phyloP scores from a whole-genome alignment of 1,140 invertebrate species.

The Drosophila ogumai region DNA sequence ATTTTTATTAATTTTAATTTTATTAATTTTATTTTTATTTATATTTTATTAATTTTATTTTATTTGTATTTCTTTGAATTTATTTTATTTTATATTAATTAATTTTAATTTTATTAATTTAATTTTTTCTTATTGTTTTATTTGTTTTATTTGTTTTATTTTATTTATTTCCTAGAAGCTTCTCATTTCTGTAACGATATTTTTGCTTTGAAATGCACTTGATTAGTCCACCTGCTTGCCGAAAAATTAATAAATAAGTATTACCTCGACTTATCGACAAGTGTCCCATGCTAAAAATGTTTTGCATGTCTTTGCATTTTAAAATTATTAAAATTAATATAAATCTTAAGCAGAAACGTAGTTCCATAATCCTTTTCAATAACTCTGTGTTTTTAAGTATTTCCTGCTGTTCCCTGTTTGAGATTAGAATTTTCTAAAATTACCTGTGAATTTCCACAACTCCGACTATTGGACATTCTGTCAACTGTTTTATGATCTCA shows the following conservation, averaged over 20 bases:
- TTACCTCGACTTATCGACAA: too few species aligned
- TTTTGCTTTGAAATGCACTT: neutral
- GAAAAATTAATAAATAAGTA: too few species aligned
- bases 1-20: too few species aligned
- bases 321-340: neutral
- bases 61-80: too few species aligned
- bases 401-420: slow-evolving; percentile 9
- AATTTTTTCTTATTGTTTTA: too few species aligned
- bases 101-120: too few species aligned
- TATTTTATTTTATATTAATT: too few species aligned
- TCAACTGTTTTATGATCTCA: slow-evolving; percentile 37
- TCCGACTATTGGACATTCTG: slow-evolving; percentile 6
- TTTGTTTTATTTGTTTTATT: neutral
- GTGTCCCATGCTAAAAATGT: neutral
- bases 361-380: neutral
- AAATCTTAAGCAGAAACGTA: neutral
- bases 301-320: neutral
- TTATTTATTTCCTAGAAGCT: neutral
- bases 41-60: too few species aligned
- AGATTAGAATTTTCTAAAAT: slow-evolving; percentile 1
- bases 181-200: neutral
- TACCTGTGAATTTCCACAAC: slow-evolving; percentile 50
- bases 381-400: neutral
- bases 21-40: too few species aligned
- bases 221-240: too few species aligned